These are phyloP conservation scores for Platycheirus rosarum DNA, from an alignment of 2,888 invertebrate species.

Conservation along the genomic window DNA sequence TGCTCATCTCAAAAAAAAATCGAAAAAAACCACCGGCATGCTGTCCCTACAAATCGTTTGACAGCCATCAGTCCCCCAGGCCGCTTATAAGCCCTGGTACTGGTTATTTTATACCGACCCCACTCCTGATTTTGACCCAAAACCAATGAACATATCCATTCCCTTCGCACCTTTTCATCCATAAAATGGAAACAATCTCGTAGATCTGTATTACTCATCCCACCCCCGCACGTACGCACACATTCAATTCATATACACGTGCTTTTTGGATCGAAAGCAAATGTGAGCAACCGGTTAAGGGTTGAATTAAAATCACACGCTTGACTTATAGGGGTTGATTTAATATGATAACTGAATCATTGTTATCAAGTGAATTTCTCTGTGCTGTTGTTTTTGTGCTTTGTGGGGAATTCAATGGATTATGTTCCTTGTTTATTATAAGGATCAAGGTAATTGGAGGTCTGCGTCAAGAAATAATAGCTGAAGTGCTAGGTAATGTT, in stretches of 20 bases:
- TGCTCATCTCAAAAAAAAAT: slow-evolving; percentile 40
- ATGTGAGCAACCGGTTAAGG: slow-evolving; percentile 74
- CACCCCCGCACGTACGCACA: slow-evolving; percentile 4
- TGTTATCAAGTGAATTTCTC: slow-evolving; percentile 72
- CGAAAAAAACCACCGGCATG: slow-evolving; percentile 51
- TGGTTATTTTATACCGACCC: background rate
- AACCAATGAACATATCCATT: slow-evolving; percentile 73
- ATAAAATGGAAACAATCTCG: slow-evolving; percentile 72
- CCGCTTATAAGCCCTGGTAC: background rate
- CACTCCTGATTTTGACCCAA: slow-evolving; percentile 34
- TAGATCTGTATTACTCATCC: slow-evolving; percentile 39
- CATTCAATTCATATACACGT: background rate
- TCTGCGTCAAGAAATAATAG: too few relatives aligned
- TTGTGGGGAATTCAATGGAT: too few relatives aligned
- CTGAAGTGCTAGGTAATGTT: too few relatives aligned
- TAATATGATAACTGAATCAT: slow-evolving; percentile 74
- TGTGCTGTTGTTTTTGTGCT: slow-evolving; percentile 19
- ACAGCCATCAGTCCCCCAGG: slow-evolving; percentile 32
- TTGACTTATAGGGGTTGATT: slow-evolving; percentile 74
- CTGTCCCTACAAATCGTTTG: slow-evolving; percentile 48
- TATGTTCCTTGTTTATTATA: slow-evolving; percentile 25
- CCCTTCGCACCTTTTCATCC: slow-evolving; percentile 74
- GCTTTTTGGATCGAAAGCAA: slow-evolving; percentile 55
- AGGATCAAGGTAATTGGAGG: too few relatives aligned
- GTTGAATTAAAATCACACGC: slow-evolving; percentile 74